Conservation (phyloP, 2,797 vertebrate species). For the Chromobotia macracanthus region DNA sequence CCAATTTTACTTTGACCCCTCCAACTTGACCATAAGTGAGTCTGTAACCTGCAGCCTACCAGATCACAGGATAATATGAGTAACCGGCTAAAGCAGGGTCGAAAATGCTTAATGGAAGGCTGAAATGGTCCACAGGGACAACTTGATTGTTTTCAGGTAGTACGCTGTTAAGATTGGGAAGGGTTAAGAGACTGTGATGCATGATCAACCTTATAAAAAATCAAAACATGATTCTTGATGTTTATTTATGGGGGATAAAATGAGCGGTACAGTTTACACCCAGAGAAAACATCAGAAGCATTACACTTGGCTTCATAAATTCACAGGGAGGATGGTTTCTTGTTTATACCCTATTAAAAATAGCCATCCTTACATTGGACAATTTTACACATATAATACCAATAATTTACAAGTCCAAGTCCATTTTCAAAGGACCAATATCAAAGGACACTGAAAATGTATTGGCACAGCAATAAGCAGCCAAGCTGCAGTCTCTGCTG, state of each 20-base stretch:
- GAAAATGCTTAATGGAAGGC: constrained; percentile 11
- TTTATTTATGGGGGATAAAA: constrained; percentile 38
- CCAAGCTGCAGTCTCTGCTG: not conserved
- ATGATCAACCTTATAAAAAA: constrained; percentile 50
- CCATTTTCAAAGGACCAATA: too few relatives aligned
- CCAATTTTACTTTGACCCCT: constrained; percentile 19
- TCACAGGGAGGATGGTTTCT: not conserved
- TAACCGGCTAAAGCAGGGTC: constrained; percentile 1
- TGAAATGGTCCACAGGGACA: constrained; percentile 26
- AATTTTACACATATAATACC: not conserved
- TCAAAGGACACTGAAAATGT: not conserved
- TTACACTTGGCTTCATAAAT: constrained; percentile 13
- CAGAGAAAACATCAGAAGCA: not conserved
- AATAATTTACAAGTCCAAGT: not conserved
- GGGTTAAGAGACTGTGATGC: constrained; percentile 26
- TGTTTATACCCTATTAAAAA: not conserved
- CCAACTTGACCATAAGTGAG: not conserved
- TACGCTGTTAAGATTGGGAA: constrained; percentile 22
- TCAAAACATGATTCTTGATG: constrained; percentile 11
- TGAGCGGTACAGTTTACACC: constrained; percentile 4
- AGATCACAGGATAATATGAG: constrained; percentile 9
- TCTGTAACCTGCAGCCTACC: constrained; percentile 3
- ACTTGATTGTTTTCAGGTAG: constrained; percentile 47
- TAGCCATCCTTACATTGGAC: not conserved
- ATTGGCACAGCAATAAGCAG: not conserved